Evolutionary conservation across 1,140 invertebrate species (phyloP), one percentile per base, ranked within the genome.

Genomic region (Atta texana): DNA sequence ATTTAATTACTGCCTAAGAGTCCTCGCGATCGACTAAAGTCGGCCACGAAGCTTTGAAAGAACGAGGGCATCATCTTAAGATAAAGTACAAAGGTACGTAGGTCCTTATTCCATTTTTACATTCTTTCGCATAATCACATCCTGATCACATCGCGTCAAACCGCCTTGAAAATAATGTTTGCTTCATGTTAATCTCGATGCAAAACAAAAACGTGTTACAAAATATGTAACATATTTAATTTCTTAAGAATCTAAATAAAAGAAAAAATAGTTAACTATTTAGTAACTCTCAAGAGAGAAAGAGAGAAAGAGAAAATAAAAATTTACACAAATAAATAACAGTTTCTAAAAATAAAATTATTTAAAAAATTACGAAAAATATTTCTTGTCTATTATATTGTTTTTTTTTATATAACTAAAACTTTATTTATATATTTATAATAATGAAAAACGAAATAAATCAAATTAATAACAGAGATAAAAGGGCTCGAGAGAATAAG

Each of bases 41-140:
- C 85, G 21, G 77, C 87, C 92, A 89, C 90, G 88, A 92, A 93
- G 92, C 92, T 92, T 92, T 94, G 94, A 94, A 94, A 94, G 94
- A 94, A 94, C 94, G 93, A 94, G 93, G 94, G 94, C 89, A 94
- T 94, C 89, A 93, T 93, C 92, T 93, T 93, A 94, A 89, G 92
- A 93, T 69, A 87, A 51, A 93, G 90, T 93, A 94, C 88, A 92
- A 91, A 94, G 91, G 88, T 94, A 94, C 91, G 87, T 81, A 74
- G 78, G 85, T 86, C 88, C 63, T 61, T 44, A 44, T 44, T 86
- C 76, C 75, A 80, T 69, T 78, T 80, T 59, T 80, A 81, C 21
- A 57, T 59, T 55, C 21, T 28, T 39, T 57, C 64, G 16, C 53
- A 4, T 44, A 57, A 57, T 64, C 44, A 28, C 57, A 63, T 39